Evolutionary conservation across 2,888 invertebrate species (phyloP).

Genomic region (Acleris holmiana): DNA sequence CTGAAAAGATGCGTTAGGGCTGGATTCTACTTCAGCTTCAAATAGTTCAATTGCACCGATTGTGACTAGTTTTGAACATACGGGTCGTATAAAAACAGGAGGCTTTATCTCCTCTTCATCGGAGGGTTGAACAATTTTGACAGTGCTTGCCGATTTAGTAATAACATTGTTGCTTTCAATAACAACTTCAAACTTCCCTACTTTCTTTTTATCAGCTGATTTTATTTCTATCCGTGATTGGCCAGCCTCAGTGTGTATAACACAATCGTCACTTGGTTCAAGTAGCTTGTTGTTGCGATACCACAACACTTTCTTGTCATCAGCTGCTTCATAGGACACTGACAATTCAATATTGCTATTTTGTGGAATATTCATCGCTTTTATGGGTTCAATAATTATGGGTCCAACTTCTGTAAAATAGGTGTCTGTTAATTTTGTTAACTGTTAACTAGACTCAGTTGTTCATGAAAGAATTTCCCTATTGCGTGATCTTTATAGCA

Average conservation of each 20-base stretch:
- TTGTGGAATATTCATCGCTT: conserved; percentile 89
- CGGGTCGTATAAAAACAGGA: conserved; percentile 89
- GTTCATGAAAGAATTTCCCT: background rate
- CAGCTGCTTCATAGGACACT: conserved; percentile 89
- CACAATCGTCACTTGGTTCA: conserved; percentile 85
- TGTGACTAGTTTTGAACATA: conserved; percentile 88
- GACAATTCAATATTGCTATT: conserved; percentile 88
- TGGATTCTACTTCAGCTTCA: conserved; percentile 90
- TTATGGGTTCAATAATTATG: conserved; percentile 90
- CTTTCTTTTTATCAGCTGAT: conserved; percentile 89
- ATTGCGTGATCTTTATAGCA: no score
- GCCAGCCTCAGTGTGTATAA: conserved; percentile 84
- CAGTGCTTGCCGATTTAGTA: conserved; percentile 91
- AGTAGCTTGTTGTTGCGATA: conserved; percentile 92
- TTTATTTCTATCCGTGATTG: conserved; percentile 87
- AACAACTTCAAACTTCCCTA: conserved; percentile 94
- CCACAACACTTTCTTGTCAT: conserved; percentile 92
- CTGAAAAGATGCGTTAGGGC: conserved; percentile 92
- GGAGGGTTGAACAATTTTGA: conserved; percentile 88
- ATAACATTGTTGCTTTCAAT: conserved; percentile 91
- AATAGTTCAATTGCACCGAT: conserved; percentile 91
- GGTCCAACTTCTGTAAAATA: conserved; percentile 78
- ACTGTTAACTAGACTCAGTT: conserved; percentile 4
- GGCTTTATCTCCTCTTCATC: conserved; percentile 86
- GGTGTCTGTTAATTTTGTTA: conserved; percentile 44